Percentiles rank a stretch among this genome's conserved stretches.
Conservation (phyloP, 2,888 invertebrate genomes). For the Eupeodes latifasciatus region DNA sequence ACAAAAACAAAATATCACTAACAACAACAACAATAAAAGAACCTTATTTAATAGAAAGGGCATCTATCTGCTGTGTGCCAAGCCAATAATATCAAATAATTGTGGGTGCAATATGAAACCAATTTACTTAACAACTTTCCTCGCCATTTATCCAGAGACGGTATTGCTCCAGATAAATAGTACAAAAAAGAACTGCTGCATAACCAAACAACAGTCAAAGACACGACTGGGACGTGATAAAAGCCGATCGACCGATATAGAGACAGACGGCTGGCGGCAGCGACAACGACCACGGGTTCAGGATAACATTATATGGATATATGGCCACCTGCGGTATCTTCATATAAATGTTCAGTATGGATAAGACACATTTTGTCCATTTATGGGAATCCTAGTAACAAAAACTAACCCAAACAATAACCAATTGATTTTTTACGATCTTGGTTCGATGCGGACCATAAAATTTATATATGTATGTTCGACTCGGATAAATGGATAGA, state of each 20-base stretch:
- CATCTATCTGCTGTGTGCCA: slow-evolving; percentile 12
- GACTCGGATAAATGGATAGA: no score
- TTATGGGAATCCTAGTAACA: slow-evolving; percentile 15
- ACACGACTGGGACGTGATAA: neutral
- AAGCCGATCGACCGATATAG: neutral
- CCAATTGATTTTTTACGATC: slow-evolving; percentile 53
- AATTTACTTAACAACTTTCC: slow-evolving; percentile 54
- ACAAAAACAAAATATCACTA: neutral
- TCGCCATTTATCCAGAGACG: slow-evolving; percentile 14
- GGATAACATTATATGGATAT: neutral
- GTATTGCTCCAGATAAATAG: slow-evolving; percentile 41
- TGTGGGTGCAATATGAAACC: slow-evolving; percentile 69
- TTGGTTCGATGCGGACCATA: slow-evolving; percentile 23
- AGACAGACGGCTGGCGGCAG: neutral
- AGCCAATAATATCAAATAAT: slow-evolving; percentile 15
- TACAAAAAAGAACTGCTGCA: neutral
- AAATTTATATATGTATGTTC: neutral
- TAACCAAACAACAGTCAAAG: neutral
- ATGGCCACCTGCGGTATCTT: slow-evolving; percentile 47
- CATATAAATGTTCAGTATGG: slow-evolving; percentile 61
- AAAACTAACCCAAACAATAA: slow-evolving; percentile 46
- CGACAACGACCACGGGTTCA: neutral
- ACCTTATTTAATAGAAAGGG: slow-evolving; percentile 59
- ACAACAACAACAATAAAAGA: slow-evolving; percentile 12
- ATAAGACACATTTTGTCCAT: slow-evolving; percentile 32